These are phyloP conservation scores for Aleiodes alternator DNA, from an alignment of 2,888 invertebrate genomes.

Conservation along the genomic window DNA sequence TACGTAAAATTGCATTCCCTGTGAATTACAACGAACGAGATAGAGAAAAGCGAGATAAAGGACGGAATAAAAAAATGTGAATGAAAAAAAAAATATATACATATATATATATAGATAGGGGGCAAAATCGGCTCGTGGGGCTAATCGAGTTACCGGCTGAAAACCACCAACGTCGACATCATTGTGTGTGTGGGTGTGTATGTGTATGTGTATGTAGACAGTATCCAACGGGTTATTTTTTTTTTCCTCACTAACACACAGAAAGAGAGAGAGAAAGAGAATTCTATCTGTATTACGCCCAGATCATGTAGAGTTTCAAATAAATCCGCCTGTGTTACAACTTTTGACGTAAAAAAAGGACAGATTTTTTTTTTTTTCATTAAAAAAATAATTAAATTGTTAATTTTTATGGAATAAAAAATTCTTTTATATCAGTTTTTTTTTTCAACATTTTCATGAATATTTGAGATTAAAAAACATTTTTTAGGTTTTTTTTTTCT, in stretches of 20 bases:
- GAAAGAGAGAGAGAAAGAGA: background rate
- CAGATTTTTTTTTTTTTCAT: background rate
- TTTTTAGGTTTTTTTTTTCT: background rate
- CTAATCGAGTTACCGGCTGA: constrained; percentile 72
- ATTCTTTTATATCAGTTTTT: constrained; percentile 1
- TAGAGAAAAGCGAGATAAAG: constrained; percentile 48
- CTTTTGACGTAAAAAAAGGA: background rate
- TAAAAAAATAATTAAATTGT: background rate
- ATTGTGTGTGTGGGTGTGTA: constrained; percentile 64
- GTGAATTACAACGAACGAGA: constrained; percentile 65
- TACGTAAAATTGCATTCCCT: constrained; percentile 70
- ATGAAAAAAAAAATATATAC: constrained; percentile 38
- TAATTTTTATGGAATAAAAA: background rate
- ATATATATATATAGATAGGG: constrained; percentile 30
- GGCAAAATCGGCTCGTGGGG: constrained; percentile 54
- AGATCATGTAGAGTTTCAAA: constrained; percentile 62
- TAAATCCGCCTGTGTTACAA: constrained; percentile 57
- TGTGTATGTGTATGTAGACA: constrained; percentile 50
- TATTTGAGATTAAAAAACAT: background rate
- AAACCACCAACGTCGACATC: constrained; percentile 71
- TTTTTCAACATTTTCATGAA: no score
- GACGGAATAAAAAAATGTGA: constrained; percentile 32
- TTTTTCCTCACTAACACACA: background rate
- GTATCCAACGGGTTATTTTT: constrained; percentile 19
- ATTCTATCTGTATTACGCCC: constrained; percentile 20